Percentiles rank a stretch among this genome's conserved stretches.
Evolutionary conservation across 2,888 invertebrate genomes (phyloP).

Genomic region (Yponomeuta plumbellus): DNA sequence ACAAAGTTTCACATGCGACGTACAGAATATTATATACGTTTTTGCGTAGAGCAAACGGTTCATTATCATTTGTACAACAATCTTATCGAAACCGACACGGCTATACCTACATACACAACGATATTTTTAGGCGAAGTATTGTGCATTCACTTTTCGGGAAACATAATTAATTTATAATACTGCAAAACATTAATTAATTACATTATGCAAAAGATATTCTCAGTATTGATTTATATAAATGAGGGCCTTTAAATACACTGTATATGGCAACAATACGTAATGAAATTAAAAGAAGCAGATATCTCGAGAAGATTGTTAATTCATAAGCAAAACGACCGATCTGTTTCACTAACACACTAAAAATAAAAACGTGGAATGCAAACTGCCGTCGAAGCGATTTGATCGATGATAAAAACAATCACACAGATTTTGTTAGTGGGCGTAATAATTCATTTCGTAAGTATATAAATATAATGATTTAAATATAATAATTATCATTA

Average conservation of each 20-base stretch:
- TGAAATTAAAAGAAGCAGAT: slow-evolving; percentile 8
- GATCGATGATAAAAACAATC: slow-evolving; percentile 36
- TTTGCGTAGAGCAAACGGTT: slow-evolving; percentile 34
- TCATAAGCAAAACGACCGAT: slow-evolving; percentile 12
- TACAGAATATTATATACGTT: slow-evolving; percentile 30
- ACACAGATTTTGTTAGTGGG: slow-evolving; percentile 40
- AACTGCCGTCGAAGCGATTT: slow-evolving; percentile 36
- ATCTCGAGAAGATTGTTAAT: slow-evolving; percentile 3
- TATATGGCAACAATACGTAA: slow-evolving; percentile 11
- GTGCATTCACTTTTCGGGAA: slow-evolving; percentile 9
- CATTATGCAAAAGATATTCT: not conserved
- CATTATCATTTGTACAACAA: slow-evolving; percentile 42
- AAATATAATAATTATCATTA: slow-evolving; percentile 27
- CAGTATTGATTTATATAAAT: not conserved
- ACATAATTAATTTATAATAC: slow-evolving; percentile 11
- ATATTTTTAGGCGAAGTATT: slow-evolving; percentile 6
- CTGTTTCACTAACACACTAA: slow-evolving; percentile 12
- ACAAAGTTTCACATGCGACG: slow-evolving; percentile 53
- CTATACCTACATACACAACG: slow-evolving; percentile 28
- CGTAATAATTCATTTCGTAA: slow-evolving; percentile 44
- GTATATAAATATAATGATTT: slow-evolving; percentile 49
- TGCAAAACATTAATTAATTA: slow-evolving; percentile 9
- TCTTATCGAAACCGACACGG: slow-evolving; percentile 28
- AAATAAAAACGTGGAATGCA: slow-evolving; percentile 64
- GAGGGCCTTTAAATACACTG: not conserved